These are phyloP conservation scores for Meghimatium bilineatum DNA, from an alignment of 2,888 invertebrate species.

Conservation along the genomic window DNA sequence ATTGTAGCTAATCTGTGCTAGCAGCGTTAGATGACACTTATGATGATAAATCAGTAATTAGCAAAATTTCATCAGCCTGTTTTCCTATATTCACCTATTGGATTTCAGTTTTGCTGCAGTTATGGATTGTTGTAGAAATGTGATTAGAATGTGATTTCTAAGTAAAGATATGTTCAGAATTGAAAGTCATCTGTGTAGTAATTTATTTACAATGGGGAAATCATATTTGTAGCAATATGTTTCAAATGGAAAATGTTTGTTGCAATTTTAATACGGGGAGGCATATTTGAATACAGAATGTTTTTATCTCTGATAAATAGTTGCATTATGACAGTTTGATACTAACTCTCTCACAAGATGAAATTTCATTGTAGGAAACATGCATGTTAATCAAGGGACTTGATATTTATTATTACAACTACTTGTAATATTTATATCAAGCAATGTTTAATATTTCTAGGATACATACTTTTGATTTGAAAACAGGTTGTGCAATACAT, in stretches of 20 bases:
- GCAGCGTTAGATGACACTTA: too few species aligned
- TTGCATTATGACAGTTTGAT: neutral
- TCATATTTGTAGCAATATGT: neutral
- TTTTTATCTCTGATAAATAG: neutral
- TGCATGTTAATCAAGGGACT: neutral
- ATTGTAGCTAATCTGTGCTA: too few species aligned
- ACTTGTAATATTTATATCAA: neutral
- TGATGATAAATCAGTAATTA: too few species aligned
- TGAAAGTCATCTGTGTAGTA: neutral
- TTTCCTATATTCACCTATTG: too few species aligned
- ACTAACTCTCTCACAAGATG: neutral
- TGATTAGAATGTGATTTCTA: too few species aligned
- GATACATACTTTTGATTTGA: neutral
- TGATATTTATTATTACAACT: neutral
- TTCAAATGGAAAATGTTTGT: neutral
- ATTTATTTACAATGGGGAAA: neutral
- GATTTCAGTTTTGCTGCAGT: too few species aligned
- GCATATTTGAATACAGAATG: neutral
- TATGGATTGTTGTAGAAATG: too few species aligned
- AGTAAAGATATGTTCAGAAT: neutral
- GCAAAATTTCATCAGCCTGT: too few species aligned
- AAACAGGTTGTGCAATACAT: conserved; percentile 24
- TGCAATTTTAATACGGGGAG: neutral
- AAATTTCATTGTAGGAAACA: neutral
- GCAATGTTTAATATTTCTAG: neutral